phyloP scores from a whole-genome alignment of 2,888 invertebrate species.

The Drosophila cyrtoloma region DNA sequence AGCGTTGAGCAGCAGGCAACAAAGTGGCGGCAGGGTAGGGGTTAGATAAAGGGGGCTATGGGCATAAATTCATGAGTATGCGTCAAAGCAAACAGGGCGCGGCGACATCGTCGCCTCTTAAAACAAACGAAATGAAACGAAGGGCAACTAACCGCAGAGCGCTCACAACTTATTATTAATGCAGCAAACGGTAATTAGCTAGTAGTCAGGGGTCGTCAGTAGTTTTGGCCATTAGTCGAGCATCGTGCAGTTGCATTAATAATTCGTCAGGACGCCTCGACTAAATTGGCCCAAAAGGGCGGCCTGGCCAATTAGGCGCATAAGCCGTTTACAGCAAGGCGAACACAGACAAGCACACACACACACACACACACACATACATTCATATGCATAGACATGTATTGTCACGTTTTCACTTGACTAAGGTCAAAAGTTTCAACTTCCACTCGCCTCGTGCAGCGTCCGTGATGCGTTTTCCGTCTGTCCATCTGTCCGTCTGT shows the following conservation, averaged over 20 bases:
- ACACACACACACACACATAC: not conserved
- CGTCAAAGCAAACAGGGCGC: constrained; percentile 56
- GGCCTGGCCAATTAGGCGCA: constrained; percentile 65
- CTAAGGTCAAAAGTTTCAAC: constrained; percentile 75
- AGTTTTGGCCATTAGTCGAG: constrained; percentile 37
- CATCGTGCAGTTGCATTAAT: constrained; percentile 66
- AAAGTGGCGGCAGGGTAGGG: not conserved
- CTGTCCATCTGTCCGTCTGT: not conserved
- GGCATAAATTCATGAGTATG: constrained; percentile 53
- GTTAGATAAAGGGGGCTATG: not conserved
- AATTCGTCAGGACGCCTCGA: constrained; percentile 47
- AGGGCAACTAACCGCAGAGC: not conserved
- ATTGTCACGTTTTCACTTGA: constrained; percentile 74
- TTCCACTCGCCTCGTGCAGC: constrained; percentile 21
- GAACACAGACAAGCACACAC: not conserved
- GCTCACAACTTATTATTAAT: constrained; percentile 45
- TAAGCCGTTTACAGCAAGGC: constrained; percentile 52
- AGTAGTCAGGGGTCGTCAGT: constrained; percentile 22
- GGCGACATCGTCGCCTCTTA: constrained; percentile 7
- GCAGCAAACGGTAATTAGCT: constrained; percentile 49
- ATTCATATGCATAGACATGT: constrained; percentile 1
- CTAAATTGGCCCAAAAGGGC: constrained; percentile 41
- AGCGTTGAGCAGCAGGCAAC: constrained; percentile 42
- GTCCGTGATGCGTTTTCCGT: constrained; percentile 19
- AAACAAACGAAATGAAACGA: not conserved